Conservation (phyloP, 2,113 vertebrate genomes). For the Vanacampus margaritifer region DNA sequence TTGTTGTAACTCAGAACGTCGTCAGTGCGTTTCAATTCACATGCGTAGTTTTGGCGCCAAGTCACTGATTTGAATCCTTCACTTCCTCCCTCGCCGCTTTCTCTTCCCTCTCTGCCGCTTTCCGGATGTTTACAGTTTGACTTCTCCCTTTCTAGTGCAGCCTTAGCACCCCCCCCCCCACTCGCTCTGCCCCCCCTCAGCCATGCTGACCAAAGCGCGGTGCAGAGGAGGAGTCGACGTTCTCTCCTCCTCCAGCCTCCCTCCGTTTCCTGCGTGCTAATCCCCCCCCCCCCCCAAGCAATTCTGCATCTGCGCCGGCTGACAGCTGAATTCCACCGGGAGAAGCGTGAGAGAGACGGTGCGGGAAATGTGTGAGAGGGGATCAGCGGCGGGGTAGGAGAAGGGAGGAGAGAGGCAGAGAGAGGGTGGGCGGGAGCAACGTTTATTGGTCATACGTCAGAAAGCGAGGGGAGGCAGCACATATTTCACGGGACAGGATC, state of each 20-base stretch:
- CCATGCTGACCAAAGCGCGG: conserved; percentile 42
- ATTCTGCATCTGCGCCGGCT: conserved; percentile 60
- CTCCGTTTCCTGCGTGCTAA: conserved; percentile 58
- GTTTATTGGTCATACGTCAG: conserved; percentile 60
- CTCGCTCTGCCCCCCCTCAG: not conserved
- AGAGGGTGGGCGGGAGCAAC: conserved; percentile 47
- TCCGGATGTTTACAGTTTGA: conserved; percentile 17
- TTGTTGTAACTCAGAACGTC: not conserved
- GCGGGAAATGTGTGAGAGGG: conserved; percentile 40
- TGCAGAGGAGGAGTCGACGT: conserved; percentile 60
- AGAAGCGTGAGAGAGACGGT: conserved; percentile 45
- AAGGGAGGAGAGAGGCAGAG: conserved; percentile 26
- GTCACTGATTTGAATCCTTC: not conserved
- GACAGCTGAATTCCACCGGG: conserved; percentile 71
- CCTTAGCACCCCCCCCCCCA: not conserved
- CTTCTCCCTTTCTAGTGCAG: not conserved
- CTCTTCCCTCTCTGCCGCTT: not conserved
- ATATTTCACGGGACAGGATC: conserved; percentile 65
- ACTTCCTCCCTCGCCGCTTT: not conserved
- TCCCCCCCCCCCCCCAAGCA: too few relatives aligned
- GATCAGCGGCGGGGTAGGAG: conserved; percentile 43
- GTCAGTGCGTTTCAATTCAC: not conserved
- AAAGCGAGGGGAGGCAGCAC: conserved; percentile 39
- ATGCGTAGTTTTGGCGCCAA: not conserved
- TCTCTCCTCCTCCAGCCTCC: conserved; percentile 51